Base-by-base conservation (phyloP, 2,797 vertebrate species). In the Podarcis siculus region DNA sequence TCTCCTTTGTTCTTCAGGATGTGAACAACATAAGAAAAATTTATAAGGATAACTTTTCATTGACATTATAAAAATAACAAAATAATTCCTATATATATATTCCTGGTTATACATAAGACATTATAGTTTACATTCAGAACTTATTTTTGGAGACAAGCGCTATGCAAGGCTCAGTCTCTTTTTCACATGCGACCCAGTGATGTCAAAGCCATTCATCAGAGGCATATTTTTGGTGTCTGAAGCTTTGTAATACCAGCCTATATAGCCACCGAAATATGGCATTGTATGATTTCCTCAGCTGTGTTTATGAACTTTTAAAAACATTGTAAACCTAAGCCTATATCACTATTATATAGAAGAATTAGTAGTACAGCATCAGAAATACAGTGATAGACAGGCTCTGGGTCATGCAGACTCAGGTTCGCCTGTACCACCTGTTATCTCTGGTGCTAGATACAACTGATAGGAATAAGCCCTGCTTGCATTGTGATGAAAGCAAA, bases 81-180 rank as follows among this genome's bases (percentile, higher is more conserved):
- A 85, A 80, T 42, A 79, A 79, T 75, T 76, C 7, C 21, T 85
- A 37, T 58, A 75, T 73, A 86, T 80, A 86, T 80, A 72, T 32
- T 21, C 15, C 8, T 39, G 27, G 8, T 7, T 23, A 45, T 58
- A 67, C 67, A 82, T 77, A 49, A 17, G 19, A 88, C 25, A 71
- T 39, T 61, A 30, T 19, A 8, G 15, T 37, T 79, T 73, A 80
- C 55, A 64, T 73, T 79, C 79, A 85, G 30, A 75, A 30, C 25
- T 37, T 64, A 27, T 75, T 85, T 80, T 89, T 39, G 61, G 67
- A 88, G 37, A 80, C 35, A 64, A 25, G 17, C 45, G 25, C 37
- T n/a, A 81, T 66, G 42, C 58, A 67, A 66, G 61, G 35, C 37
- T 49, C 71, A 76, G 17, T 8, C 49, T 45, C 35, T 37, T 23